phyloP scores from a whole-genome alignment of 1,140 invertebrate genomes.

The Aleiodes sp. region DNA sequence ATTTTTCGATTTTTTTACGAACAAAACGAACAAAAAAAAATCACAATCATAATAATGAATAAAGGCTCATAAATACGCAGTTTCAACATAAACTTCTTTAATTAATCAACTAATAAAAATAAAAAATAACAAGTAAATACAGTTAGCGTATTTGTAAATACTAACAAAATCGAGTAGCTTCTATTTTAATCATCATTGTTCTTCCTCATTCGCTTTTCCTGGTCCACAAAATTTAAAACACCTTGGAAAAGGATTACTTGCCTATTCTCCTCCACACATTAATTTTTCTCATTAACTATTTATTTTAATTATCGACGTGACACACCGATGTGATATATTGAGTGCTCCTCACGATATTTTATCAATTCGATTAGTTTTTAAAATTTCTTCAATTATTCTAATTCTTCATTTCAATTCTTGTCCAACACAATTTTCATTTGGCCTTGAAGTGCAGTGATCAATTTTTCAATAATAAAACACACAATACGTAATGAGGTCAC shows the following conservation, averaged over 20 bases:
- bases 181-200: constrained; percentile 1
- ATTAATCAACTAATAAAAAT: too few species aligned
- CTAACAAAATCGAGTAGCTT: background rate
- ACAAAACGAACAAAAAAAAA: too few species aligned
- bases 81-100: too few species aligned
- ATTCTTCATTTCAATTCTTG: too few species aligned
- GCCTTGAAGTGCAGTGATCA: too few species aligned
- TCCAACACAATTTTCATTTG: too few species aligned
- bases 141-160: background rate
- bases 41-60: too few species aligned
- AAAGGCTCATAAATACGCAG: too few species aligned
- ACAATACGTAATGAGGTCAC: too few species aligned
- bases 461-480: too few species aligned
- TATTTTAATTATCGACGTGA: background rate
- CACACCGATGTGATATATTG: background rate
- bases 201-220: constrained; percentile 17
- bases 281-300: background rate
- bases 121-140: background rate
- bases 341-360: background rate
- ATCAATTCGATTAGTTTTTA: background rate
- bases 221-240: constrained; percentile 19
- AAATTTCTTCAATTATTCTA: too few species aligned
- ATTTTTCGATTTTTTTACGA: too few species aligned
- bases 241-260: background rate
- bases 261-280: constrained; percentile 18